Conservation (phyloP, 2,113 vertebrate species). For the human region GRCh38 chr3:18464001-18464500, state of each 20-base stretch:
- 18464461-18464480: neutral
- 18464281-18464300: neutral
- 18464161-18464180: conserved; percentile 2
- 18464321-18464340: neutral
- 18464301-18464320: neutral
- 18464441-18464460: neutral
- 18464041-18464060: conserved; percentile 29
- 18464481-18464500: neutral
- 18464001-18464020: neutral
- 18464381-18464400: neutral
- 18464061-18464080: conserved; percentile 46
- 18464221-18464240: neutral
- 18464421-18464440: neutral
- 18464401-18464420: neutral
- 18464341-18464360: neutral
- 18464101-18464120: conserved; percentile 43
- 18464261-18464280: conserved; percentile 9
- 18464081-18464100: neutral
- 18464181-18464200: neutral
- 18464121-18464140: conserved; percentile 35
- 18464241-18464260: neutral
- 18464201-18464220: neutral
- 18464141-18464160: neutral
- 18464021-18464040: conserved; percentile 55
- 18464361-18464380: neutral